phyloP scores from a whole-genome alignment of 1,140 invertebrate genomes.

The Drosophila burlai region DNA sequence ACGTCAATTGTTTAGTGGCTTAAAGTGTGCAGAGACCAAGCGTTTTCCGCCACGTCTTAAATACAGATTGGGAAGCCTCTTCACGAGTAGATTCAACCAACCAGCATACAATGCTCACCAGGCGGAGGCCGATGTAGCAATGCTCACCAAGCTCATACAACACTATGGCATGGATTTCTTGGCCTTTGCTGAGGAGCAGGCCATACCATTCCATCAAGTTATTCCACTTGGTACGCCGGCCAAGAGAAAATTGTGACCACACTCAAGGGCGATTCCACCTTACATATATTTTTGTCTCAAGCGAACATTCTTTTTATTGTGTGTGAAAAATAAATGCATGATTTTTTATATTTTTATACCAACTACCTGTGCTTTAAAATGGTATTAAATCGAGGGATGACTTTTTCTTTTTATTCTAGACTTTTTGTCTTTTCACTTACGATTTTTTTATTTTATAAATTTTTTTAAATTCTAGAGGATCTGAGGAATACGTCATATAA shows the following conservation, averaged over 20 bases:
- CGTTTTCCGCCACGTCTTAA: conserved; percentile 68
- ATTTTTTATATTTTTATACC: conserved; percentile 1
- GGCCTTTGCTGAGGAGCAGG: conserved; percentile 86
- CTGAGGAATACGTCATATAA: too few species aligned
- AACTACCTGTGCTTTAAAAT: too few species aligned
- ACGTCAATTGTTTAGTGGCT: conserved; percentile 50
- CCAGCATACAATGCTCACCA: conserved; percentile 85
- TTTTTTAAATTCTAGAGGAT: too few species aligned
- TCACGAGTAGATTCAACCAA: conserved; percentile 85
- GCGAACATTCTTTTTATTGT: background rate
- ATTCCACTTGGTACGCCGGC: conserved; percentile 38
- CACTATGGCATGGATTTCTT: conserved; percentile 86
- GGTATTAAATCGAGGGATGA: background rate
- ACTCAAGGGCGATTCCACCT: background rate
- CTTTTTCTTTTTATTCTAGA: too few species aligned
- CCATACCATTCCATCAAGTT: conserved; percentile 82
- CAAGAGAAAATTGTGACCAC: background rate
- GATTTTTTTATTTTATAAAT: too few species aligned
- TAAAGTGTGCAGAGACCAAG: conserved; percentile 46
- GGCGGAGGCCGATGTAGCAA: conserved; percentile 88
- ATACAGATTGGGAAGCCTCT: conserved; percentile 87
- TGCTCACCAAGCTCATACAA: conserved; percentile 86
- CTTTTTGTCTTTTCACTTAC: too few species aligned
- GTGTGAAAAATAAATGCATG: conserved; percentile 1
- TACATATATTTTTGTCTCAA: background rate